These are phyloP conservation scores for Pelobates cultripes DNA, from an alignment of 2,797 vertebrate genomes.

Conservation along the genomic window DNA sequence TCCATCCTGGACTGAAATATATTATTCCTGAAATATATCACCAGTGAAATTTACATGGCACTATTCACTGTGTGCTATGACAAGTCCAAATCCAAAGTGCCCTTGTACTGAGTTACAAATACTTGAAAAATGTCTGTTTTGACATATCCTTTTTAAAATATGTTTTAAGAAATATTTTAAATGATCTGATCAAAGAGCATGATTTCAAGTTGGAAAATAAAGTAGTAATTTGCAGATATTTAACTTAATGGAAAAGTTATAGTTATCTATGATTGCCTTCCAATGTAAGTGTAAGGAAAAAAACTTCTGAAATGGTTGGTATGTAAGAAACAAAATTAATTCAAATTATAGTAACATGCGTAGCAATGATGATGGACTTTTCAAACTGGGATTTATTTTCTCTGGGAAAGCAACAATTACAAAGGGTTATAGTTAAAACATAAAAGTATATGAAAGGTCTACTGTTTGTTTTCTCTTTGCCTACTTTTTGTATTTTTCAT, in stretches of 20 bases:
- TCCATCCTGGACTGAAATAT: neutral
- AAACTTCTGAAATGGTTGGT: too few relatives aligned
- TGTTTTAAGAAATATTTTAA: neutral
- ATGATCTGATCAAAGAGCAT: neutral
- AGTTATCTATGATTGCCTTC: too few relatives aligned
- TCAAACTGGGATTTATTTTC: too few relatives aligned
- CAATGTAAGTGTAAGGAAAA: too few relatives aligned
- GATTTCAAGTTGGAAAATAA: neutral
- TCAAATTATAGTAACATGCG: too few relatives aligned
- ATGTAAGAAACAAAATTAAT: too few relatives aligned
- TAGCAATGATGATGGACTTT: too few relatives aligned
- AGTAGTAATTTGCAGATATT: neutral
- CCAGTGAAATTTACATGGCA: neutral
- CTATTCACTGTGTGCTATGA: neutral
- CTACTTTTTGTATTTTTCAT: too few relatives aligned
- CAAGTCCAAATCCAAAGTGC: neutral
- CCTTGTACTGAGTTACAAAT: neutral
- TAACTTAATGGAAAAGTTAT: neutral
- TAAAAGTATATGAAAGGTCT: too few relatives aligned
- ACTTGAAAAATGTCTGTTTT: neutral
- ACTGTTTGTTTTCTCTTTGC: too few relatives aligned
- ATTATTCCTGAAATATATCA: conserved; percentile 8
- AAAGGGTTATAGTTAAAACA: too few relatives aligned
- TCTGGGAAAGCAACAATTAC: too few relatives aligned
- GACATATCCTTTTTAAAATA: neutral